phyloP scores from a whole-genome alignment of 2,888 invertebrate species.

The Pardosa pseudoannulata region DNA sequence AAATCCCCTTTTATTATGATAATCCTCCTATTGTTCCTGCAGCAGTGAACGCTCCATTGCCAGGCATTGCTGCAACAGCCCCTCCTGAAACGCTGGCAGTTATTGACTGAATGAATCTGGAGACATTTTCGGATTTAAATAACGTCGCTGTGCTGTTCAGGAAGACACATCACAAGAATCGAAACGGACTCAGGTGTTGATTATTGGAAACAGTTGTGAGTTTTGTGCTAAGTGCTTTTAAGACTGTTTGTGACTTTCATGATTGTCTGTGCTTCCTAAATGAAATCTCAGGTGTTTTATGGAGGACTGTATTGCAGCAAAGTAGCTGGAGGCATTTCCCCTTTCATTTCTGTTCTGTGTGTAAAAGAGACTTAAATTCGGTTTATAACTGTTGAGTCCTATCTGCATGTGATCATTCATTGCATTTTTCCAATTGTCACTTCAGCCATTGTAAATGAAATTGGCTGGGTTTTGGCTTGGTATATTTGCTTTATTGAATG shows the following conservation, averaged over 20 bases:
- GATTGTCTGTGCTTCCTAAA: conserved; percentile 61
- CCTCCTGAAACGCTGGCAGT: conserved; percentile 53
- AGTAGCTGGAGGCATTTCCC: conserved; percentile 49
- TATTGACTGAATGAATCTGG: conserved; percentile 36
- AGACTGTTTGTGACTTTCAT: conserved; percentile 20
- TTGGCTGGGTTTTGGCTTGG: conserved; percentile 1
- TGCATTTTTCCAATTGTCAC: conserved; percentile 3
- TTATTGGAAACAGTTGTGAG: conserved; percentile 27
- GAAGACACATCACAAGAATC: conserved; percentile 7
- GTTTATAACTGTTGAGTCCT: conserved; percentile 56
- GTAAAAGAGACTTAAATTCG: conserved; percentile 21
- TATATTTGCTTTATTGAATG: neutral
- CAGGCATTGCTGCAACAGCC: conserved; percentile 23
- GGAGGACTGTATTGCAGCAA: conserved; percentile 66
- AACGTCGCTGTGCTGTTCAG: neutral
- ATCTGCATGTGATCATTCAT: conserved; percentile 3
- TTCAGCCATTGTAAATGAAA: conserved; percentile 29
- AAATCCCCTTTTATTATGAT: conserved; percentile 61
- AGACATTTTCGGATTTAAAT: neutral
- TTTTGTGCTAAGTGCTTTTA: conserved; percentile 63
- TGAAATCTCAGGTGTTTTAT: conserved; percentile 68
- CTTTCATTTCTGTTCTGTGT: conserved; percentile 44
- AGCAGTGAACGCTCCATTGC: neutral
- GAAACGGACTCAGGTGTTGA: conserved; percentile 25
- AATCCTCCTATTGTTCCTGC: conserved; percentile 25